These are phyloP conservation scores for Chaetogeoica ovagalla DNA, from an alignment of 2,888 invertebrate genomes.

Conservation along the genomic window DNA sequence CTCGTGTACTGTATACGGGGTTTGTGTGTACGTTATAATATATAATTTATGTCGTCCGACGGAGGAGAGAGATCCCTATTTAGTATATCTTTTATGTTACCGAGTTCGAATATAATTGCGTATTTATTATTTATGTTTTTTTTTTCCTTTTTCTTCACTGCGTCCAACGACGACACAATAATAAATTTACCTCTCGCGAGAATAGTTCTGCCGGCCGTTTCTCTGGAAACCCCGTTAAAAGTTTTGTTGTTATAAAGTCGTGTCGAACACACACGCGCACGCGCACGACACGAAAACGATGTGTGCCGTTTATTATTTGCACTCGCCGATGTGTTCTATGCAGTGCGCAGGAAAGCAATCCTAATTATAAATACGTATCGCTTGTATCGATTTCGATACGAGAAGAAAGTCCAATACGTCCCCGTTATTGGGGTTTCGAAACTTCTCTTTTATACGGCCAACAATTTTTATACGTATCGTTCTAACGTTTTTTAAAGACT, in stretches of 20 bases:
- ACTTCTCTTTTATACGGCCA: conserved; percentile 10
- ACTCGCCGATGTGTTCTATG: background rate
- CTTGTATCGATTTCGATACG: conserved; percentile 23
- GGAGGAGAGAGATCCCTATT: background rate
- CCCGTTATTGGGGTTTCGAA: background rate
- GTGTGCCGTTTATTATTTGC: conserved; percentile 4
- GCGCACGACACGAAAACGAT: too few species aligned
- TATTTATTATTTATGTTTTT: conserved; percentile 41
- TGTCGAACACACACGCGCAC: conserved; percentile 33
- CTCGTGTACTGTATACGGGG: background rate
- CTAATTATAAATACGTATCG: conserved; percentile 22
- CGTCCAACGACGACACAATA: conserved; percentile 4
- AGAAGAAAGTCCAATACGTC: conserved; percentile 4
- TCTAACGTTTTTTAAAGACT: conserved; percentile 10
- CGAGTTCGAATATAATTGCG: conserved; percentile 31
- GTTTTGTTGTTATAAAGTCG: conserved; percentile 34
- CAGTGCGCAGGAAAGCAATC: background rate
- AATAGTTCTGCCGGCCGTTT: background rate
- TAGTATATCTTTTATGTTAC: conserved; percentile 23
- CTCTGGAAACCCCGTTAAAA: conserved; percentile 10
- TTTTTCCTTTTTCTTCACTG: background rate
- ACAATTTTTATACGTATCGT: background rate
- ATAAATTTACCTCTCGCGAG: conserved; percentile 20
- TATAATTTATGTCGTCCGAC: too few species aligned
- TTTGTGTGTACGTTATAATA: too few species aligned